phyloP scores from a whole-genome alignment of 2,888 invertebrate species.

The Invenusta paracnida region DNA sequence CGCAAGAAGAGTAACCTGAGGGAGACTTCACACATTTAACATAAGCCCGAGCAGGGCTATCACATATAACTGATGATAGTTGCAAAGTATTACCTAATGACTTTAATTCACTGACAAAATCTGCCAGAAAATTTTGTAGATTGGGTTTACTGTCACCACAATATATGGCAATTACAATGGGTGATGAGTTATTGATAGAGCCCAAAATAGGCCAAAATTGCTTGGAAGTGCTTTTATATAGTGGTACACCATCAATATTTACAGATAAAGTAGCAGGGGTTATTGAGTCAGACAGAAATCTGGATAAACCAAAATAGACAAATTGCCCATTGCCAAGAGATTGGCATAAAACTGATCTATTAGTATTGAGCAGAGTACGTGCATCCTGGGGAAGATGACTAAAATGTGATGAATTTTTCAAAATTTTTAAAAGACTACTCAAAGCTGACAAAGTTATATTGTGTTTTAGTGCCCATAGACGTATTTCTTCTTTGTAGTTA shows the following conservation, averaged over 20 bases:
- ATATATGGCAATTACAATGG: conserved; percentile 47
- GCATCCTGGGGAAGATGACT: neutral
- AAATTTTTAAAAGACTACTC: neutral
- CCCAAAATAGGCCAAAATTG: conserved; percentile 14
- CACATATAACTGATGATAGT: conserved; percentile 49
- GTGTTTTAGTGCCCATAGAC: neutral
- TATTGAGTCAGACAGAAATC: neutral
- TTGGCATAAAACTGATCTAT: neutral
- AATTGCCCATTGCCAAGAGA: neutral
- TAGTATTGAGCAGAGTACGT: neutral
- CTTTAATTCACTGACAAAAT: conserved; percentile 46
- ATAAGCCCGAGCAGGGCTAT: conserved; percentile 51
- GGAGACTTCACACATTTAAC: conserved; percentile 46
- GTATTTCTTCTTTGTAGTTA: no score
- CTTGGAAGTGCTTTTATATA: neutral
- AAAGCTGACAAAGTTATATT: neutral
- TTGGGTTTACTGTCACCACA: conserved; percentile 46
- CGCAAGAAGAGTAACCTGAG: conserved; percentile 18
- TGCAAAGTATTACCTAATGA: conserved; percentile 38
- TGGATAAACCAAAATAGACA: neutral
- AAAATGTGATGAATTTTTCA: neutral
- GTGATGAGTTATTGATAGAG: neutral
- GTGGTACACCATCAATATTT: conserved; percentile 20
- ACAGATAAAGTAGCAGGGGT: neutral
- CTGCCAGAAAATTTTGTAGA: conserved; percentile 42